Evolutionary conservation across 1,140 invertebrate genomes (phyloP), one percentile per base, ranked within the genome.

Genomic region (Oppia nitens): DNA sequence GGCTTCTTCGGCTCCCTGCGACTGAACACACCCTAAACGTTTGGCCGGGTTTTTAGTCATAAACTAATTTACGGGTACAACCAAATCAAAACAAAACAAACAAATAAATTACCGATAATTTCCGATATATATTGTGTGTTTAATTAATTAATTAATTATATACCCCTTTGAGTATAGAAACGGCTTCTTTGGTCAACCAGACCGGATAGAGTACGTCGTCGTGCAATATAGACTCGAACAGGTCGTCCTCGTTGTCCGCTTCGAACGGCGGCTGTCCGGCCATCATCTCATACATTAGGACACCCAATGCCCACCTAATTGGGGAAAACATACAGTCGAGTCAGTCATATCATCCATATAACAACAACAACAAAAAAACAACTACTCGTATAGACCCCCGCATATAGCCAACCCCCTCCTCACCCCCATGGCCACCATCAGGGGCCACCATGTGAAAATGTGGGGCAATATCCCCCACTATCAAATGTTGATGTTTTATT

Each of bases 261-360:
- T 98, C 95, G 74, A 98, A 99, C 1, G 95, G 95, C 54, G 95
- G 94, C 71, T 98, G 95, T 6, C 92, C 67, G 21, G 90, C 92
- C 87, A 98, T 87, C 93, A 98, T 98, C 78, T 98, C 94, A 73
- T 98, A 98, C 90, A 98, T 93, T 2, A 98, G 78, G 26, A 98
- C 94, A 26, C 94, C 94, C 28, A 98, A 76, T 55, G 94, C 94
- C 92, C 92, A 96, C 56, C 56, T 57, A 2, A 20, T 1, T 26
- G 2, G 3, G 14, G 14, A 23, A 53, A 29, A n/a, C 3, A 53
- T 17, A 29, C 17, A 23, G 6, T 40, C 14, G n/a, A n/a, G n/a
- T n/a, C n/a, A n/a, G n/a, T n/a, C n/a, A n/a, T n/a, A n/a, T n/a
- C n/a, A n/a, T n/a, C n/a, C n/a, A n/a, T n/a, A n/a, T n/a, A n/a